These are phyloP conservation scores for Eilema sororculum DNA, from an alignment of 2,888 invertebrate species.

Conservation along the genomic window DNA sequence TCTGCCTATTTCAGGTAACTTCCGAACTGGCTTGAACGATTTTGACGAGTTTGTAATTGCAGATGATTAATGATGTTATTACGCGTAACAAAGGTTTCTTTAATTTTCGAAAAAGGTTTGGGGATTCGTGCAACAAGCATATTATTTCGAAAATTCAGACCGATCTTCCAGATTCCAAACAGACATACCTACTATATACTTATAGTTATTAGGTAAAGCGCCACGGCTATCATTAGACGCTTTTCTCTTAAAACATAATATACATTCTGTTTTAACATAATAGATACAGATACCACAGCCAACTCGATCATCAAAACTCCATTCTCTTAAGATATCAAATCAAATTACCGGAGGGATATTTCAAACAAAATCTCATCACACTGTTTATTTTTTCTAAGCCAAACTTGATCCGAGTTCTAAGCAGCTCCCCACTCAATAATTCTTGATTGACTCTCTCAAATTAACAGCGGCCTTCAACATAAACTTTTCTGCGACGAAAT, in stretches of 20 bases:
- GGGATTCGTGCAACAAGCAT: too few species aligned
- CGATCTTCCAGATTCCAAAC: too few species aligned
- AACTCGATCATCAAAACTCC: not conserved
- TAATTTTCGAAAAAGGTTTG: too few species aligned
- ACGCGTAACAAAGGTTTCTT: too few species aligned
- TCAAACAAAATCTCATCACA: conserved; percentile 20
- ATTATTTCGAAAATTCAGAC: too few species aligned
- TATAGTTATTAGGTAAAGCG: too few species aligned
- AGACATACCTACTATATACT: too few species aligned
- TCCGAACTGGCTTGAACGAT: too few species aligned
- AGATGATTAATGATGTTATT: too few species aligned
- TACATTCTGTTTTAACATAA: not conserved
- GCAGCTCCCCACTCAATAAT: conserved; percentile 23
- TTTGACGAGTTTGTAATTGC: too few species aligned
- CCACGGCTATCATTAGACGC: too few species aligned
- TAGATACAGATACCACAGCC: not conserved
- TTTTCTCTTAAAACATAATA: not conserved
- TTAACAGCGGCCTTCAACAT: conserved; percentile 20
- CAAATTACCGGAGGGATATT: conserved; percentile 11
- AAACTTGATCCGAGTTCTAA: conserved; percentile 14
- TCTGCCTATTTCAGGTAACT: too few species aligned
- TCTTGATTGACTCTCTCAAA: conserved; percentile 26
- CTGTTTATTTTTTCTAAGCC: conserved; percentile 10
- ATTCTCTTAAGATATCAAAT: conserved; percentile 8
- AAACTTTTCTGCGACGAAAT: conserved; percentile 30